Base-by-base conservation (phyloP, 2,888 invertebrate species). In the Drosophila emarginata region DNA sequence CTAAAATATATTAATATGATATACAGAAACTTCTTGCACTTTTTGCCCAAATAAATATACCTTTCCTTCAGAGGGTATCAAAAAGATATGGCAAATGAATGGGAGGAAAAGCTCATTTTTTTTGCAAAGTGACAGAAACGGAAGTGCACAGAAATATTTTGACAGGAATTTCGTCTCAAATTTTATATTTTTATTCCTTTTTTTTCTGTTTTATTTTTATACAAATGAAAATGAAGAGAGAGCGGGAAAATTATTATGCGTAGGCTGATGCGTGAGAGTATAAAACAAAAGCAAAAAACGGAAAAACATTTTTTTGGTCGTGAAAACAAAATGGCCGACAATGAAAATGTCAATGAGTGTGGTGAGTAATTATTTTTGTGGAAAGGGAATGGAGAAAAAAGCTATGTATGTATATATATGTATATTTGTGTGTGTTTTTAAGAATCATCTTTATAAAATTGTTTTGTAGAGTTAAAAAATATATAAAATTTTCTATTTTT, bases 241-340 rank as follows among this genome's bases (percentile, higher is more conserved):
- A 45, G 9, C 32, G 61, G 65, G 45, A 71, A 78, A 83, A 65
- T 86, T 80, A 77, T 82, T 87, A 87, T 87, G 87, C 87, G 82
- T 81, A 74, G 87, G 74, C 80, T 45, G 45, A 21, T 45, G 85
- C 68, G 65, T 21, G 52, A 21, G 50, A 9, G 52, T 28, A 52
- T 56, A 63, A 74, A 51, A 79, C 66, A 68, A 70, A 77, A 74
- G 65, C 69, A 53, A 70, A 76, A 69, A 45, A 18, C 18, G 45
- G 4, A 45, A 45, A 21, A 45, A 21, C 21, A 1, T 45, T 45
- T 45, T 21, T 18, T 18, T 77, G 64, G 60, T 60, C 66, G 68
- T 59, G 58, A 59, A 70, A 76, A 77, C 72, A 83, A 80, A 80
- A 84, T 87, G 83, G 77, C 69, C 70, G 76, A 71, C 68, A 61